Evolutionary conservation across 2,888 invertebrate species (phyloP).

Genomic region (Aphidoletes aphidimyza): DNA sequence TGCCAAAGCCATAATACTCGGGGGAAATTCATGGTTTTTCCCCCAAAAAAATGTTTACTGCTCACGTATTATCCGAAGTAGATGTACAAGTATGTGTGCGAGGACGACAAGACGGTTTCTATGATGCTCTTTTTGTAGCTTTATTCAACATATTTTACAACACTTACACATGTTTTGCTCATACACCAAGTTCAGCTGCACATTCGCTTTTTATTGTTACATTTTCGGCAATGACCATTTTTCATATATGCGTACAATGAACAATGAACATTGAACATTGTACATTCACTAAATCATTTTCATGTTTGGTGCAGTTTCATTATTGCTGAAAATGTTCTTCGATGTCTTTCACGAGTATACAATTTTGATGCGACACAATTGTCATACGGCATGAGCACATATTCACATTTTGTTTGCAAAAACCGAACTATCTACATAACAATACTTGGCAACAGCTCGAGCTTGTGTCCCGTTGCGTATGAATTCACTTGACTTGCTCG

Average conservation of each 20-base stretch:
- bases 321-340: background rate
- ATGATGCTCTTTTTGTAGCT: background rate
- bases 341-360: background rate
- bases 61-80: background rate
- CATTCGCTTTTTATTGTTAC: too few relatives aligned
- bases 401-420: too few relatives aligned
- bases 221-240: too few relatives aligned
- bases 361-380: background rate
- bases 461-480: background rate
- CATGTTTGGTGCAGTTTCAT: background rate
- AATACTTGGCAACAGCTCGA: background rate
- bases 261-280: too few relatives aligned
- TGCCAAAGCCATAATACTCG: background rate
- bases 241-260: too few relatives aligned
- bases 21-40: constrained; percentile 13
- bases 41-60: constrained; percentile 1
- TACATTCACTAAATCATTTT: constrained; percentile 2
- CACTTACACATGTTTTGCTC: too few relatives aligned
- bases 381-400: background rate
- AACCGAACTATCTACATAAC: too few relatives aligned
- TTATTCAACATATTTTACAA: too few relatives aligned
- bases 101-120: too few relatives aligned
- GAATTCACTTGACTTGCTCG: background rate
- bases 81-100: background rate
- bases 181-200: too few relatives aligned